phyloP scores from a whole-genome alignment of 2,797 vertebrate species.

The Pipistrellus pipistrellus region DNA sequence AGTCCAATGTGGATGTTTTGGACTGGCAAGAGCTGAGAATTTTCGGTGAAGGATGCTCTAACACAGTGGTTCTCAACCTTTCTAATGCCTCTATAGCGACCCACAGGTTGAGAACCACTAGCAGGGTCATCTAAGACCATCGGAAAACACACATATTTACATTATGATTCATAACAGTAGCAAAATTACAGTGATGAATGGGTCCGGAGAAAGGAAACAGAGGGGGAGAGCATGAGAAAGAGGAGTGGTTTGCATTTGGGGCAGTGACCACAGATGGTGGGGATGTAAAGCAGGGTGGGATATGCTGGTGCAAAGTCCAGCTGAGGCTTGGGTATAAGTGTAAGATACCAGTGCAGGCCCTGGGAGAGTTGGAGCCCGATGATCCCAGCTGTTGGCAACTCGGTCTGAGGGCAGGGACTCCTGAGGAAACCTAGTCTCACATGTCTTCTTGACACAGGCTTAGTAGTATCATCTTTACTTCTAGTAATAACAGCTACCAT shows the following conservation, averaged over 20 bases:
- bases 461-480: not conserved
- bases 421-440: not conserved
- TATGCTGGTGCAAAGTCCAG: too few relatives aligned
- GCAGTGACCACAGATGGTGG: not conserved
- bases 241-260: not conserved
- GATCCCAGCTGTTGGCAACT: not conserved
- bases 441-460: not conserved
- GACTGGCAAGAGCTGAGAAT: not conserved
- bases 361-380: not conserved
- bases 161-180: too few relatives aligned
- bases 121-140: too few relatives aligned
- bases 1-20: not conserved
- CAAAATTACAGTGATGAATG: not conserved
- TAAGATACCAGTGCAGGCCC: not conserved
- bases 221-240: not conserved
- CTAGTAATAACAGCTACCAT: not conserved
- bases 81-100: too few relatives aligned
- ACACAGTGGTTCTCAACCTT: not conserved
- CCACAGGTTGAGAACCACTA: too few relatives aligned
- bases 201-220: not conserved
- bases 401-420: not conserved
- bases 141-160: too few relatives aligned
- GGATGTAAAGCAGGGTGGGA: not conserved
- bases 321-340: not conserved
- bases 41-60: not conserved